These are phyloP conservation scores for Sarcophaga caerulescens DNA, from an alignment of 2,888 invertebrate species.

Conservation along the genomic window DNA sequence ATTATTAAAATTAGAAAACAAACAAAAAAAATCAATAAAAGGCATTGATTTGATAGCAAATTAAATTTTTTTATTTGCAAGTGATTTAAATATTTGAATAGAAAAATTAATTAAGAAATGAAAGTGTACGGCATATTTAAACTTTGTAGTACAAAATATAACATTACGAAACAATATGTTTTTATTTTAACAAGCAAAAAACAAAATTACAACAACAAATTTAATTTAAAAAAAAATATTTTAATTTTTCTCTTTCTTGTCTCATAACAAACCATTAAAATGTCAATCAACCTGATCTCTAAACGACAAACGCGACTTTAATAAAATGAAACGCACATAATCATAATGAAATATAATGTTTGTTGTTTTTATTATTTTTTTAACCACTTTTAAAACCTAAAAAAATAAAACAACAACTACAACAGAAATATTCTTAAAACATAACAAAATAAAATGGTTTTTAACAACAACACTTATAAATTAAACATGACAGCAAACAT, in stretches of 20 bases:
- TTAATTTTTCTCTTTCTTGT: no score
- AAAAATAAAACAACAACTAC: background rate
- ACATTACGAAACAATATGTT: no score
- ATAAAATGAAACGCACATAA: background rate
- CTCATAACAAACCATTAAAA: slow-evolving; percentile 68
- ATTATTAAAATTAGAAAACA: background rate
- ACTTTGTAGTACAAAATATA: rapidly evolving
- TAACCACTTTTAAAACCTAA: background rate
- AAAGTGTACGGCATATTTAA: no score
- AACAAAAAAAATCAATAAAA: no score
- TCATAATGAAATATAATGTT: background rate
- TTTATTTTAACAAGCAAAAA: no score
- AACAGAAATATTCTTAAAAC: slow-evolving; percentile 11
- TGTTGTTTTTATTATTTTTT: background rate
- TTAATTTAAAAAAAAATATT: no score
- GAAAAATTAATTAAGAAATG: no score
- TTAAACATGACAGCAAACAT: slow-evolving; percentile 58
- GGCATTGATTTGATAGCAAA: no score
- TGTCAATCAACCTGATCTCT: slow-evolving; percentile 68
- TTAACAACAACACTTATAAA: slow-evolving; percentile 40
- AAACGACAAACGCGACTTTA: slow-evolving; percentile 4
- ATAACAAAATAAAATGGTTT: background rate
- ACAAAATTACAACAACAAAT: no score
- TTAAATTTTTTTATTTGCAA: no score
- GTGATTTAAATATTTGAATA: no score